A percentile compares a stretch with the other conserved stretches of the same genome.
Conservation (phyloP, 2,113 vertebrate genomes). For the Heterochromis multidens region DNA sequence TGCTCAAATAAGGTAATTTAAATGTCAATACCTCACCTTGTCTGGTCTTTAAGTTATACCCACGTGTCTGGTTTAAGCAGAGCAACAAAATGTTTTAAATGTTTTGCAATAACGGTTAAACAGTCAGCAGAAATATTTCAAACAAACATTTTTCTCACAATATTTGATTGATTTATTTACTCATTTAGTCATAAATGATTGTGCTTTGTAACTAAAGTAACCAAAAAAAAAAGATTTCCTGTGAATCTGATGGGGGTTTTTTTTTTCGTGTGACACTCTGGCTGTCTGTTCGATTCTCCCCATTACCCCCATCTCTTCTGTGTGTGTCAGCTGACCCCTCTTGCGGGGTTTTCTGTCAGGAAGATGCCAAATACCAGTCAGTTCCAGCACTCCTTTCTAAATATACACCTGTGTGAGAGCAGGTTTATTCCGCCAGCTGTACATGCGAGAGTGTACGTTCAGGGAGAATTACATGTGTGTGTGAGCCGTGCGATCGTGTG, state of each 20-base stretch:
- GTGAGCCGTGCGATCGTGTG: neutral
- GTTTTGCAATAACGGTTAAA: too few species aligned
- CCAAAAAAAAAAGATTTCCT: too few species aligned
- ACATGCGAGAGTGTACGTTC: neutral
- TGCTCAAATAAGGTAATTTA: neutral
- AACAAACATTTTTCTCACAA: too few species aligned
- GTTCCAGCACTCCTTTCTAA: constrained; percentile 40
- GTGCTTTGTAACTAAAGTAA: neutral
- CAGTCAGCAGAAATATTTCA: too few species aligned
- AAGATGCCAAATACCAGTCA: constrained; percentile 54
- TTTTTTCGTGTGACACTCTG: neutral
- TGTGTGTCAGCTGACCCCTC: constrained; percentile 33
- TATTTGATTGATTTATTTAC: neutral
- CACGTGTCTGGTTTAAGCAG: neutral
- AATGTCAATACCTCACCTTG: neutral
- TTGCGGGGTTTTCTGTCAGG: constrained; percentile 30
- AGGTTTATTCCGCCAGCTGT: constrained; percentile 9
- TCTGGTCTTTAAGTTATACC: neutral
- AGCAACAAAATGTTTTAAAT: neutral
- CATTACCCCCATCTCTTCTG: neutral
- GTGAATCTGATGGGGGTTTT: neutral
- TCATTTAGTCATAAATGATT: neutral
- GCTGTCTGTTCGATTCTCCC: neutral
- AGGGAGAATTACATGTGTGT: neutral
- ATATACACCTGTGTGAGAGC: constrained; percentile 58